Conservation (phyloP, 2,888 invertebrate species). For the Athetis lepigone region DNA sequence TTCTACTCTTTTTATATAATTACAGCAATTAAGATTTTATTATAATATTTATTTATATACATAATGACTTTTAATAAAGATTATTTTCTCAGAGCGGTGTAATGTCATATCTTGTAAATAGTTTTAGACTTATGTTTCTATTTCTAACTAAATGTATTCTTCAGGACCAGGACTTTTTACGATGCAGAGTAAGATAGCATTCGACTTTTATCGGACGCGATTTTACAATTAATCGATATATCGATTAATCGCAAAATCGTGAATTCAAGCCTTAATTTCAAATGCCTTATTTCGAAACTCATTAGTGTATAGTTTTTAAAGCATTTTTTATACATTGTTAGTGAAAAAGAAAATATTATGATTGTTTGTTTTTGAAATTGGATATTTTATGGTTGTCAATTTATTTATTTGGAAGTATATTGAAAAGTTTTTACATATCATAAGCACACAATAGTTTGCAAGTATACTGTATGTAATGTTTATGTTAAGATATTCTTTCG, state of each 20-base stretch:
- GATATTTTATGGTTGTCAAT: conserved; percentile 27
- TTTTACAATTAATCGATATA: conserved; percentile 9
- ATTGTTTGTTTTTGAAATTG: conserved; percentile 38
- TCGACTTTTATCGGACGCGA: conserved; percentile 19
- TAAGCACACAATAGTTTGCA: conserved; percentile 31
- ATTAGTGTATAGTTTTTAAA: conserved; percentile 44
- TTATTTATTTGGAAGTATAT: conserved; percentile 41
- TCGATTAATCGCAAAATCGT: conserved; percentile 22
- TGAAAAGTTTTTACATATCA: conserved; percentile 61
- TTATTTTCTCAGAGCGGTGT: conserved; percentile 28
- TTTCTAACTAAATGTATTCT: conserved; percentile 34
- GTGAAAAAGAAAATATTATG: conserved; percentile 27
- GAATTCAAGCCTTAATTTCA: conserved; percentile 52
- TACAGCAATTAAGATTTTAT: conserved; percentile 3
- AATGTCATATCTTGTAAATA: conserved; percentile 49
- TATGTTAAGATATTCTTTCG: conserved; percentile 3
- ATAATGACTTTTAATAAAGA: conserved; percentile 17
- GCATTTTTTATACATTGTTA: conserved; percentile 40
- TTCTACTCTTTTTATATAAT: conserved; percentile 1
- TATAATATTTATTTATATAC: conserved; percentile 34
- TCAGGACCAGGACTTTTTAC: conserved; percentile 48
- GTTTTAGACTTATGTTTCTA: conserved; percentile 26
- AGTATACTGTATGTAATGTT: neutral
- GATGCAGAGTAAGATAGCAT: conserved; percentile 28
- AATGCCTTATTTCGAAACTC: conserved; percentile 59